Base-by-base conservation (phyloP, 2,888 invertebrate species). In the Suillia variegata region DNA sequence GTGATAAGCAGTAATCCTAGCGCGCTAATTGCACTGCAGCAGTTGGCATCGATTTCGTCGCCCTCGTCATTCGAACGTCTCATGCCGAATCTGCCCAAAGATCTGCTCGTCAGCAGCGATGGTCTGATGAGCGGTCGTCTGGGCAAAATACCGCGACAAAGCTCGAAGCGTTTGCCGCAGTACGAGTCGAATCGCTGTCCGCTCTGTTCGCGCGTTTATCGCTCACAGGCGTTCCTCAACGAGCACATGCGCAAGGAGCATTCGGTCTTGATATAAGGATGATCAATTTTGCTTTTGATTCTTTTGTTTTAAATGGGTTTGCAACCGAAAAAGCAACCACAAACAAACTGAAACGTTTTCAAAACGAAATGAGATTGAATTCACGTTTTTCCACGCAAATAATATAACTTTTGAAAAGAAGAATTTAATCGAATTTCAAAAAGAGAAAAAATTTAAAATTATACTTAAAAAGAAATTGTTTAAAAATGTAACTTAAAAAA, bases 221-320 rank as follows among this genome's bases (percentile, higher is more conserved):
- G 81, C 54, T 77, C 81, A 3, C 82, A 82, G 62, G 77, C 81
- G 33, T 80, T 80, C 67, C 69, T 82, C 42, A 82, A 82, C 58
- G 82, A 82, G 60, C 82, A 82, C 57, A 82, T 82, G 82, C 76
- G 82, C 58, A 80, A 82, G 57, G 82, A 81, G 66, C 82, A 82
- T 67, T 80, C 82, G 34, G 76, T 82, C 55, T 70, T 80, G 52
- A 80, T 80, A 54, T 80, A 75, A 69, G 15, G 12, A n/a, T n/a
- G n/a, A n/a, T n/a, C n/a, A n/a, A 20, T 5, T 24, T 15, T 45
- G 45, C 8, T 51, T 22, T 12, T 13, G 6, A 47, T 12, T 53
- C 34, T 47, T 48, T 48, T 20, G 17, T 13, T 48, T 33, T 33
- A 33, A 10, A 33, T 13, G 13, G 13, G 13, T 13, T 8, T 8